phyloP scores from a whole-genome alignment of 2,797 vertebrate species.

The Xiphophorus birchmanni region DNA sequence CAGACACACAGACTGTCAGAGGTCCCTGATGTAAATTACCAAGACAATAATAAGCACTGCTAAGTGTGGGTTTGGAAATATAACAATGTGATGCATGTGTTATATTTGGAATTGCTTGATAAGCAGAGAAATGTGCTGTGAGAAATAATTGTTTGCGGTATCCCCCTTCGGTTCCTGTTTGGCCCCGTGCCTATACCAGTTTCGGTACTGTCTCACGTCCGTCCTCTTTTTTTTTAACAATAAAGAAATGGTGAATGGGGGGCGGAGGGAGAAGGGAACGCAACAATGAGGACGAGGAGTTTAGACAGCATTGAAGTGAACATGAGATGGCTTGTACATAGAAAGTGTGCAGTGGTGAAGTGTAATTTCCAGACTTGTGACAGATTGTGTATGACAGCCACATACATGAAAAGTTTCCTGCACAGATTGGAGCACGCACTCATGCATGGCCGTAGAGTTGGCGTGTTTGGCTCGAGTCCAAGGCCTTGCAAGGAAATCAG shows the following conservation, averaged over 20 bases:
- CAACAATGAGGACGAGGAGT: slow-evolving; percentile 15
- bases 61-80: slow-evolving; percentile 35
- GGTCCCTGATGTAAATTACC: slow-evolving; percentile 39
- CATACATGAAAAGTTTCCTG: slow-evolving; percentile 25
- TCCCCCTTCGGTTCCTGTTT: slow-evolving; percentile 69
- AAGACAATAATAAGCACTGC: slow-evolving; percentile 71
- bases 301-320: slow-evolving; percentile 2
- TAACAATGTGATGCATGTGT: slow-evolving; percentile 63
- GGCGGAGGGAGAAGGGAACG: slow-evolving; percentile 28
- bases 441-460: slow-evolving; percentile 29
- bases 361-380: slow-evolving; percentile 30
- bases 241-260: slow-evolving; percentile 26
- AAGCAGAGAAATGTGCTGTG: slow-evolving; percentile 47
- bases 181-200: slow-evolving; percentile 59
- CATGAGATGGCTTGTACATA: background rate
- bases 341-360: background rate
- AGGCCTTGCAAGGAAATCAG: slow-evolving; percentile 71
- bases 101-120: slow-evolving; percentile 73
- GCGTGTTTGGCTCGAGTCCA: slow-evolving; percentile 68
- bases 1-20: slow-evolving; percentile 43
- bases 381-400: slow-evolving; percentile 18
- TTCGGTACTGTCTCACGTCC: slow-evolving; percentile 65
- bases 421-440: slow-evolving; percentile 15
- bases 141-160: slow-evolving; percentile 74
- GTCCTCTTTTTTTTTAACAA: background rate